A percentile compares a stretch with the other conserved stretches of the same genome.
Conservation (phyloP, 2,888 invertebrate species). For the Watsonalla cultraria region DNA sequence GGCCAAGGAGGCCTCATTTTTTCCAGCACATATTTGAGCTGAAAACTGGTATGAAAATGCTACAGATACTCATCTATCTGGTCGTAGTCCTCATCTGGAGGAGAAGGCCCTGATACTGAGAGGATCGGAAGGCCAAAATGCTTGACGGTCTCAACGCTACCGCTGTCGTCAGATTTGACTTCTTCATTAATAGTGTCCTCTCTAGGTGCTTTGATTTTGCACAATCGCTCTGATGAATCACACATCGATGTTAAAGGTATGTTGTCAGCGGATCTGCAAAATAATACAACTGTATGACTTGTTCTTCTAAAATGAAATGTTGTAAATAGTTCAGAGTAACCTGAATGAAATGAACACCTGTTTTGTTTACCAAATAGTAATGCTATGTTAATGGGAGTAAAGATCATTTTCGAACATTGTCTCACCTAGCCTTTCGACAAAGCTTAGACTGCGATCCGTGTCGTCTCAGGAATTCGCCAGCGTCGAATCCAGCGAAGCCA, state of each 20-base stretch:
- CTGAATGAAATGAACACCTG: too few relatives aligned
- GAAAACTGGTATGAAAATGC: slow-evolving; percentile 74
- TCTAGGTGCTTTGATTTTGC: slow-evolving; percentile 56
- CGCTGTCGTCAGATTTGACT: slow-evolving; percentile 68
- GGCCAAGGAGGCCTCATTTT: slow-evolving; percentile 69
- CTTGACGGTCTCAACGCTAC: slow-evolving; percentile 73
- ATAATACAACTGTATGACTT: slow-evolving; percentile 1
- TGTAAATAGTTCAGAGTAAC: too few relatives aligned
- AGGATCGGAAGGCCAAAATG: slow-evolving; percentile 87
- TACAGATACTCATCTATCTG: slow-evolving; percentile 82
- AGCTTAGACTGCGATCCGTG: slow-evolving; percentile 89
- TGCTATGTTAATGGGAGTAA: too few relatives aligned
- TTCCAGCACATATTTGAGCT: slow-evolving; percentile 73
- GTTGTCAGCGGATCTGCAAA: slow-evolving; percentile 69
- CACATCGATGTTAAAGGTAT: slow-evolving; percentile 69
- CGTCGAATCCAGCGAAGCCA: slow-evolving; percentile 87
- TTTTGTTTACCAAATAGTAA: too few relatives aligned
- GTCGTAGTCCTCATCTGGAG: slow-evolving; percentile 84
- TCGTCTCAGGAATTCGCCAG: slow-evolving; percentile 87
- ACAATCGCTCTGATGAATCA: slow-evolving; percentile 73
- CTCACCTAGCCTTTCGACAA: slow-evolving; percentile 86
- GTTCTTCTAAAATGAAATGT: too few relatives aligned
- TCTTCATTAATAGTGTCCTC: slow-evolving; percentile 73
- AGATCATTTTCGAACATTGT: neutral
- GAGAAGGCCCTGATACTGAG: slow-evolving; percentile 88